Conservation (phyloP, 2,888 invertebrate genomes). For the Cheilosia impressa region DNA sequence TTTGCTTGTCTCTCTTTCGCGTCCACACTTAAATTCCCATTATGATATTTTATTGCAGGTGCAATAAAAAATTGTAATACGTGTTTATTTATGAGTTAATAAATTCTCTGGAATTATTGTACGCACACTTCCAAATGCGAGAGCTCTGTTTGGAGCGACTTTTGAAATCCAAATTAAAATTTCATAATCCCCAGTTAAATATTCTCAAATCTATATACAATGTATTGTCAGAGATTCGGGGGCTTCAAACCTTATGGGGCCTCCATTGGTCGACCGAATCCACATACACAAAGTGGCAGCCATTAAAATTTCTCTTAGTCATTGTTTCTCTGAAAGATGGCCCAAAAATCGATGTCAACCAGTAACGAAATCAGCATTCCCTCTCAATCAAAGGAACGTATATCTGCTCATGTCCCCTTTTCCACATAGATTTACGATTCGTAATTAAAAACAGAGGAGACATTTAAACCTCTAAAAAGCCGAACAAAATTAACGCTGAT, state of each 20-base stretch:
- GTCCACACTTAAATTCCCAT: slow-evolving; percentile 67
- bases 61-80: slow-evolving; percentile 71
- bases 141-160: neutral
- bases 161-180: slow-evolving; percentile 18
- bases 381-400: slow-evolving; percentile 50
- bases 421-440: slow-evolving; percentile 51
- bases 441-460: slow-evolving; percentile 46
- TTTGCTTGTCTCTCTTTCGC: slow-evolving; percentile 48
- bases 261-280: neutral
- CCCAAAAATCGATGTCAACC: slow-evolving; percentile 49
- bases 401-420: slow-evolving; percentile 30
- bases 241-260: neutral
- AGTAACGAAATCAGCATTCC: slow-evolving; percentile 16
- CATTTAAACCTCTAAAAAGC: slow-evolving; percentile 16
- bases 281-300: slow-evolving; percentile 11
- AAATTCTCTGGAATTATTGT: slow-evolving; percentile 74
- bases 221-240: slow-evolving; percentile 28
- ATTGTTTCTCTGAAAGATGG: slow-evolving; percentile 23
- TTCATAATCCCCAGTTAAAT: slow-evolving; percentile 19
- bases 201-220: slow-evolving; percentile 21
- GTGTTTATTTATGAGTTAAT: slow-evolving; percentile 76
- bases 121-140: slow-evolving; percentile 49
- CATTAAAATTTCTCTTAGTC: slow-evolving; percentile 21
- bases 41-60: slow-evolving; percentile 67
- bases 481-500: slow-evolving; percentile 14